phyloP scores from a whole-genome alignment of 1,140 invertebrate genomes.

The Tribolium madens region DNA sequence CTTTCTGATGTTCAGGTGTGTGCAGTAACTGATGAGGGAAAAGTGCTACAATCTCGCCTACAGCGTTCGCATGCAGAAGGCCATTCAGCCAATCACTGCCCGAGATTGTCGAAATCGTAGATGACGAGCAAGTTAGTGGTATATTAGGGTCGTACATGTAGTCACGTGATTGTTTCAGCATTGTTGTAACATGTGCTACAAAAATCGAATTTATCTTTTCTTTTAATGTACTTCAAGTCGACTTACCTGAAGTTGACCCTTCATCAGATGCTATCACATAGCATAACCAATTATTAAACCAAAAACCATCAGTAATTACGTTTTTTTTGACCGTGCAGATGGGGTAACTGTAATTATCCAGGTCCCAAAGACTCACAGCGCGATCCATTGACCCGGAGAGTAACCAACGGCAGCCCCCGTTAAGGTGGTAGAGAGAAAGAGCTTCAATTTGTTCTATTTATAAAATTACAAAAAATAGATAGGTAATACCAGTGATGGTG shows the following conservation, averaged over 20 bases:
- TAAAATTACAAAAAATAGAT: too few relatives aligned
- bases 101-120: slow-evolving; percentile 49
- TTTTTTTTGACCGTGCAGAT: slow-evolving; percentile 44
- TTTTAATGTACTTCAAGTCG: background rate
- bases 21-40: slow-evolving; percentile 55
- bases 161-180: slow-evolving; percentile 48
- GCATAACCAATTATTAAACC: slow-evolving; percentile 58
- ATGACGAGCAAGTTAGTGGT: slow-evolving; percentile 41
- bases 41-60: slow-evolving; percentile 54
- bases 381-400: slow-evolving; percentile 56
- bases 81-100: slow-evolving; percentile 60
- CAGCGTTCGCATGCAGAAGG: slow-evolving; percentile 52
- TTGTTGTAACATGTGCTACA: slow-evolving; percentile 9
- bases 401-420: slow-evolving; percentile 56
- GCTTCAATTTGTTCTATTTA: too few relatives aligned
- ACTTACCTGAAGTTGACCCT: slow-evolving; percentile 43
- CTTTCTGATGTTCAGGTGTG: slow-evolving; percentile 18
- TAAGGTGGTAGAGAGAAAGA: slow-evolving; percentile 51
- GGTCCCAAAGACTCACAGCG: slow-evolving; percentile 58
- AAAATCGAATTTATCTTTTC: background rate
- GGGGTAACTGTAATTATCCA: slow-evolving; percentile 41
- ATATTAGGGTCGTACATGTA: slow-evolving; percentile 40
- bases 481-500: slow-evolving; percentile 56
- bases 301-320: slow-evolving; percentile 55
- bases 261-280: slow-evolving; percentile 51